These are phyloP conservation scores for Drosophila tsacasi DNA, from an alignment of 1,140 invertebrate genomes.

Conservation along the genomic window DNA sequence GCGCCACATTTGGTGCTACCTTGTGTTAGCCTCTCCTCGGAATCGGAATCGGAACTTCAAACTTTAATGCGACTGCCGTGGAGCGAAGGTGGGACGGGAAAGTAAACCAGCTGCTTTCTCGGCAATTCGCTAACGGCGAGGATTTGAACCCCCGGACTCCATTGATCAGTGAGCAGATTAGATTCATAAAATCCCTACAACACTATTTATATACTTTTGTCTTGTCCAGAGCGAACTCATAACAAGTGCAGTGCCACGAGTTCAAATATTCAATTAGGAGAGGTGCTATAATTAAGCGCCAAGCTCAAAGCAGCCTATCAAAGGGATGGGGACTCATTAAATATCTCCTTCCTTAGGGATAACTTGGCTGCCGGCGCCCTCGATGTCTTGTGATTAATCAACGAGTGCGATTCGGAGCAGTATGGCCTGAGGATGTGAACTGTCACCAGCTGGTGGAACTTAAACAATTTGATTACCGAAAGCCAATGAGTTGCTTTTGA, in stretches of 20 bases:
- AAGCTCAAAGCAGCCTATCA: neutral
- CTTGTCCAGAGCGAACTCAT: neutral
- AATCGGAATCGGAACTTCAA: conserved; percentile 17
- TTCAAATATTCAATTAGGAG: neutral
- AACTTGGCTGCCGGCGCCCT: neutral
- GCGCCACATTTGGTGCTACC: conserved; percentile 32
- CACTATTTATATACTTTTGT: neutral
- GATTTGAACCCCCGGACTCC: neutral
- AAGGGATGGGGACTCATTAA: neutral
- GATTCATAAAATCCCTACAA: neutral
- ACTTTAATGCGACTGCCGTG: conserved; percentile 4
- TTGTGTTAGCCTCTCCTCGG: conserved; percentile 29
- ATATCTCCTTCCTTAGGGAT: neutral
- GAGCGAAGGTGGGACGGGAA: neutral
- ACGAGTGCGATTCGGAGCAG: neutral
- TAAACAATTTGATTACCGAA: conserved; percentile 9
- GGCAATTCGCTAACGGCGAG: neutral
- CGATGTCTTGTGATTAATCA: conserved; percentile 20
- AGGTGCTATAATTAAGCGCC: conserved; percentile 4
- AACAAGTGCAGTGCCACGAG: neutral
- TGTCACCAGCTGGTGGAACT: conserved; percentile 18
- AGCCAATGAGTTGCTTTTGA: conserved; percentile 9
- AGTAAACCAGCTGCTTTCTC: neutral
- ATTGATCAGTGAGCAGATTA: neutral
- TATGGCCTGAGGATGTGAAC: conserved; percentile 3